A percentile compares a stretch with the other conserved stretches of the same genome.
Conservation (phyloP, 2,113 vertebrate genomes). For the Megaleporinus macrocephalus region DNA sequence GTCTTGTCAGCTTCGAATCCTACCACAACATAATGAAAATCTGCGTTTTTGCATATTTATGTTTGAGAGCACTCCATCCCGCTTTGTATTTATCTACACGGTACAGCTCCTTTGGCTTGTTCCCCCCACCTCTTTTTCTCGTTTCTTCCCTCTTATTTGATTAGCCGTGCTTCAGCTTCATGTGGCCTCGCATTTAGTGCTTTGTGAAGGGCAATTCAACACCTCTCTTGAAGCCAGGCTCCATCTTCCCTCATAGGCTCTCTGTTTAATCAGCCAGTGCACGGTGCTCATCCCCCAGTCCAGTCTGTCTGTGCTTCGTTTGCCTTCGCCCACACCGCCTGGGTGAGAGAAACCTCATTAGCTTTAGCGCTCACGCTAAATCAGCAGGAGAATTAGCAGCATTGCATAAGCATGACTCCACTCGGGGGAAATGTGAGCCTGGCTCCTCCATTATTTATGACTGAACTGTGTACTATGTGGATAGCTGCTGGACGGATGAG, state of each 20-base stretch:
- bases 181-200: conserved; percentile 42
- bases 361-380: conserved; percentile 56
- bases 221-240: conserved; percentile 34
- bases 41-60: conserved; percentile 14
- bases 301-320: conserved; percentile 16
- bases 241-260: conserved; percentile 43
- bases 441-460: conserved; percentile 59
- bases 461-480: conserved; percentile 35
- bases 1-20: neutral
- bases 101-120: conserved; percentile 1
- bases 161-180: conserved; percentile 51
- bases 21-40: neutral
- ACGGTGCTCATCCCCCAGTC: conserved; percentile 32
- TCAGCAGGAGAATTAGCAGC: conserved; percentile 52
- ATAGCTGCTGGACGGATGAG: conserved; percentile 17
- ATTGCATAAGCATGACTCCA: conserved; percentile 57
- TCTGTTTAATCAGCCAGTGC: conserved; percentile 42
- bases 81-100: conserved; percentile 11
- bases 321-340: conserved; percentile 45
- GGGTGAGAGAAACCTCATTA: conserved; percentile 54
- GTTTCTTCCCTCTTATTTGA: conserved; percentile 53
- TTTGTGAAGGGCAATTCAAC: conserved; percentile 45
- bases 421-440: conserved; percentile 53
- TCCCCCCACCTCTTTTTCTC: conserved; percentile 49
- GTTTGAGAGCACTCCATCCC: conserved; percentile 9